Base-by-base conservation (phyloP, 1,140 invertebrate genomes). In the Bombus huntii region DNA sequence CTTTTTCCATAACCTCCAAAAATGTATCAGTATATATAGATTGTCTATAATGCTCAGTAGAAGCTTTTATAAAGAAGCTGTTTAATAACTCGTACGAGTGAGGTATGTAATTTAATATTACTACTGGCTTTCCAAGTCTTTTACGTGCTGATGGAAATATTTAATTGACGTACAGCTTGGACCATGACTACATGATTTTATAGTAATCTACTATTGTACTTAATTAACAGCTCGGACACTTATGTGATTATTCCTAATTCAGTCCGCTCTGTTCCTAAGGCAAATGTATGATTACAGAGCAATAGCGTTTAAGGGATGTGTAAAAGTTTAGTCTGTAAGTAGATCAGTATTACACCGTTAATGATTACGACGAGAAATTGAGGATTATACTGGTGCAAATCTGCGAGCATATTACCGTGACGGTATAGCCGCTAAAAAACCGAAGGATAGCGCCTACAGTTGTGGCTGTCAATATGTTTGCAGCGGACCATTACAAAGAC, bases 401-500 rank as follows among this genome's bases (percentile, higher is more conserved):
- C 85, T 89, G 87, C 90, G 88, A 90, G 89, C 81, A 75, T 91
- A 92, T 88, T 92, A 93, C 87, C 89, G 90, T 88, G 88, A 87
- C 89, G 89, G 87, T 91, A 83, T 92, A 87, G 91, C 91, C 84
- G 90, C 85, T 92, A 93, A 93, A 91, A 80, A 75, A 90, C 81
- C 73, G 88, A 93, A 90, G 93, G 92, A 94, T 93, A 93, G 93
- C 88, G 92, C 93, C 94, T 95, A 95, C 93, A 95, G 93, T 94
- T 94, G 92, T 94, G 94, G 94, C 94, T 94, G 93, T 95, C 94
- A 91, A 95, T 95, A 94, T 95, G 94, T 95, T 95, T 95, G 93
- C 95, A 95, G 95, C 91, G 94, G 95, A 95, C 94, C 93, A 94
- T 94, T 94, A 93, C 94, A 94, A 94, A 94, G 94, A 95, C 93